Percentiles rank a stretch among this genome's conserved stretches.
These are phyloP conservation scores for Montipora capricornis DNA, from an alignment of 64 coral and sea anemone species.

Conservation along the genomic window DNA sequence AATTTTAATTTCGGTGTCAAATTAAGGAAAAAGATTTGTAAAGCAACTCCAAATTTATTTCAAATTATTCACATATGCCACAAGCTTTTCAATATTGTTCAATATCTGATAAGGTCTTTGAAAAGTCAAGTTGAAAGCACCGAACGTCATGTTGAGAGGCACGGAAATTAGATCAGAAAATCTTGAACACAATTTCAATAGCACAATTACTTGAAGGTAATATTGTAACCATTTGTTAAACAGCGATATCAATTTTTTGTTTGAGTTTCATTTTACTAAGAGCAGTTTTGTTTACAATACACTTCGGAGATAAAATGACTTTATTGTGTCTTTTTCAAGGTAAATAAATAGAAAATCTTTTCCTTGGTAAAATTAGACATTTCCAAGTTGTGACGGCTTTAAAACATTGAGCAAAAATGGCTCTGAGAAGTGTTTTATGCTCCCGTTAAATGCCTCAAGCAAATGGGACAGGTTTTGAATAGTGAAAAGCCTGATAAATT, in stretches of 20 bases:
- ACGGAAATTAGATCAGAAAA: constrained; percentile 83
- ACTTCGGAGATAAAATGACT: constrained; percentile 87
- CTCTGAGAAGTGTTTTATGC: not conserved
- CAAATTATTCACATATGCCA: constrained; percentile 82
- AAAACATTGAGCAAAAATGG: not conserved
- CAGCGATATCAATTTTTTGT: constrained; percentile 83
- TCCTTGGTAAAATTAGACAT: constrained; percentile 76
- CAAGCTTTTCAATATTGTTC: constrained; percentile 40
- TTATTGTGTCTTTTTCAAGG: constrained; percentile 75
- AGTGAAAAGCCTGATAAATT: not conserved
- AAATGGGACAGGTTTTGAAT: not conserved
- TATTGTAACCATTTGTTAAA: constrained; percentile 94
- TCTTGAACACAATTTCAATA: constrained; percentile 80
- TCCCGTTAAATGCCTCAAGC: not conserved
- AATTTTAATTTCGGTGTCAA: constrained; percentile 72
- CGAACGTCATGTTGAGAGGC: constrained; percentile 71
- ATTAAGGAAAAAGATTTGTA: constrained; percentile 80
- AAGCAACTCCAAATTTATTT: constrained; percentile 57
- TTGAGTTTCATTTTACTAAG: constrained; percentile 94
- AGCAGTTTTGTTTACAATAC: constrained; percentile 88
- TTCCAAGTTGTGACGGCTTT: not conserved
- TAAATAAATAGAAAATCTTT: constrained; percentile 64
- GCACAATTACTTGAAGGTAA: constrained; percentile 82
- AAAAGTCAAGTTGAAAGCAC: constrained; percentile 79
- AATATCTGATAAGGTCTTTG: constrained; percentile 86